Evolutionary conservation across 2,113 vertebrate species (phyloP), one percentile per base, ranked within the genome.

Genomic region (Cheirogaleus medius): DNA sequence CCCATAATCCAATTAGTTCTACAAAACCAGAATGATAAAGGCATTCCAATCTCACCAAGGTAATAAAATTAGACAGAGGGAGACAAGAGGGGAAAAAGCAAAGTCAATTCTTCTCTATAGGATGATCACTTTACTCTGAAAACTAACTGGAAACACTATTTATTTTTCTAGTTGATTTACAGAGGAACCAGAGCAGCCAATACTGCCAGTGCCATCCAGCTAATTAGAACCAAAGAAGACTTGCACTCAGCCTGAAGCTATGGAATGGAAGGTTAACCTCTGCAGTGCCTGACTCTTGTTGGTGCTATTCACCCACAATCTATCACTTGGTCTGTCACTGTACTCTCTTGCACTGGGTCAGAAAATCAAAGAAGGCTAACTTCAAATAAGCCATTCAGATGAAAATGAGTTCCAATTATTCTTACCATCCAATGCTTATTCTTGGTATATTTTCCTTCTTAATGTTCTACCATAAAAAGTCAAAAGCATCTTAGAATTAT

Each of bases 21-120:
- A 82, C 54, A 92, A 90, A 77, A 69, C 66, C 77, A 86, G 39
- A 71, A 94, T 29, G 85, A 90, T 56, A 87, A 97, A 95, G 32
- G 68, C 27, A 2, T 69, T 91, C 63, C 34, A 34, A 1, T 73
- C 63, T 76, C 56, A 93, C 20, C 44, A 32, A 93, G 29, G 5
- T 69, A 85, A 80, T 44, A 91, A 94, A 89, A 85, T 2, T 77
- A 69, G 76, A 21, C 47, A n/a, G 68, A 91, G 8, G 25, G 69
- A 88, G 44, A 71, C 52, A 23, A 27, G 47, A 8, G 47, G 20
- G 0, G 0, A 3, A 12, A 73, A 34, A 52, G 14, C 4, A 27
- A 86, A 95, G 7, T 1, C 77, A 71, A 11, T 69, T 87, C 69
- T 77, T 78, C 29, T 73, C 54, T 18, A 39, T 4, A 73, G 34